Base-by-base conservation (phyloP, 2,113 vertebrate species). In the Protomyctophum bolini region DNA sequence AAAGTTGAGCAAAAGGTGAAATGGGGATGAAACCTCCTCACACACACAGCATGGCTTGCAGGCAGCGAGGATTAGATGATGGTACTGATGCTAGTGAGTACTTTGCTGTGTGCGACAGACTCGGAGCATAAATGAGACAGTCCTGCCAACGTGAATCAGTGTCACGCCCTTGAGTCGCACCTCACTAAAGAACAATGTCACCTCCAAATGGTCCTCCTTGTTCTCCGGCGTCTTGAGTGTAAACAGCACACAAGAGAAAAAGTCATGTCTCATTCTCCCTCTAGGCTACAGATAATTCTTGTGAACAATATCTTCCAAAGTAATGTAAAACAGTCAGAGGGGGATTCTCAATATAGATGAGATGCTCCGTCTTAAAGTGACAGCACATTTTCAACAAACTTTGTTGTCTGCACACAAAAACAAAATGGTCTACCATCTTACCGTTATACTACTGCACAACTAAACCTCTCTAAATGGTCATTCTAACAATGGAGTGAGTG, bases 91-190 rank as follows among this genome's bases (percentile, higher is more conserved):
- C 66, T 29, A 73, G 21, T 21, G 21, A 21, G 58, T 66, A 10
- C 33, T 33, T 33, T 2, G 33, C 4, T 41, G 33, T 41, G 33
- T 41, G 0, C 33, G 33, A 41, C 33, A 41, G 33, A 21, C 21
- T 21, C 21, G 21, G 21, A 0, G 64, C 75, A 63, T 48, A 63
- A 68, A 33, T 2, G 59, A 56, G 63, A 61, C 63, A 63, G 73
- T 6, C 63, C 70, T 79, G 83, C 76, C 79, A 80, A 54, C 70
- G 73, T 79, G 76, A 80, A 79, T 82, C 83, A 79, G 69, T 63
- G 74, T 77, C 81, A 69, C 75, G 87, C 77, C 74, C 83, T 84
- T 82, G 74, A 82, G 75, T 75, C 73, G 81, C 70, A 77, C 68
- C 68, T 66, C 54, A 55, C 29, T 15, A 49, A 63, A 56, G 33